Evolutionary conservation across 2,888 invertebrate genomes (phyloP), one percentile per base, ranked within the genome.

Genomic region (Chouioia cunea): DNA sequence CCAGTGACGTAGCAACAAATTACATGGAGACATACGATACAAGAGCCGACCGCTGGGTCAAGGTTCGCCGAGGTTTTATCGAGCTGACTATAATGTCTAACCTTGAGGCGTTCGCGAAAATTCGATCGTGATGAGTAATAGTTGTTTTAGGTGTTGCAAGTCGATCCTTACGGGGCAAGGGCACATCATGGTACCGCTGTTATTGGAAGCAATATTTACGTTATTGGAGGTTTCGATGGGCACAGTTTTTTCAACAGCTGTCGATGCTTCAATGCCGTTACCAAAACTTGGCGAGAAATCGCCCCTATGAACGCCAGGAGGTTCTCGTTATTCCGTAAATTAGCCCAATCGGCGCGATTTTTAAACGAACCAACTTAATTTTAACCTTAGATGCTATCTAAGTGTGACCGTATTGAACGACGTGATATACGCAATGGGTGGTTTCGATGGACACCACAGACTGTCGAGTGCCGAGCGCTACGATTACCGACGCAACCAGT

Each of bases 151-250:
- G 91, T 93, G 12, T 89, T 91, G 75, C 93, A 94, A 80, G 92
- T 93, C 54, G 95, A 95, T 85, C 91, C 93, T 2, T 90, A 90
- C 14, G 96, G 95, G 23, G 94, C 96, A 0, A 89, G 97, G 64
- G 97, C 96, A 0, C 97, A 97, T 84, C 97, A 97, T 81, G 97
- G 97, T n/a, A 94, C 95, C 0, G 95, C 94, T 0, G 94, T 96
- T 0, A 89, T 97, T 0, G 94, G 93, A 0, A 90, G 90, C 77
- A 91, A 93, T 79, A 94, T 97, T 75, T 97, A 93, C 85, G 92
- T 96, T 4, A 93, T 97, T 75, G 97, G 97, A 0, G 97, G 97
- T 4, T 97, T 96, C 81, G 95, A 97, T 80, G 97, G 96, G n/a
- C 89, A 91, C 86, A 92, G 93, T 79, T 94, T 94, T 81, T 95